A percentile compares a stretch with the other conserved stretches of the same genome.
Conservation (phyloP, 2,113 vertebrate species). For the Atlantisia rogersi region DNA sequence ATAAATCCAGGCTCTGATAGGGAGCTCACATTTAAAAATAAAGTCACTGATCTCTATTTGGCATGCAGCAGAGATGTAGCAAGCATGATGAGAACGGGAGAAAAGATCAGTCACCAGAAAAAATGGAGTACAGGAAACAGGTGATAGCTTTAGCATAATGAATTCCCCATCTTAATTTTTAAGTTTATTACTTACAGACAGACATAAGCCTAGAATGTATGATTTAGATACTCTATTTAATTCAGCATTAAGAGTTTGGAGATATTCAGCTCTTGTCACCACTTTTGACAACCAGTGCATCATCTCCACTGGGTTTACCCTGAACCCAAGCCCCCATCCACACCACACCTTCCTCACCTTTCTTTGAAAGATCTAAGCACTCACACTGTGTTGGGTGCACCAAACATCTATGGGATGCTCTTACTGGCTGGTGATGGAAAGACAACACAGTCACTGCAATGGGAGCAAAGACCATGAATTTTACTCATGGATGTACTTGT, state of each 20-base stretch:
- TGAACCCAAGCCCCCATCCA: fast-evolving
- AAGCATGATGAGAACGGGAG: constrained; percentile 2
- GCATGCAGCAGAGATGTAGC: background rate
- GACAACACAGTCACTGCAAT: background rate
- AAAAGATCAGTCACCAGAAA: constrained; percentile 41
- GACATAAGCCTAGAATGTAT: background rate
- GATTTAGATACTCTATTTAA: constrained; percentile 24
- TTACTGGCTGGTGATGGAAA: fast-evolving
- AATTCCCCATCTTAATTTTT: background rate
- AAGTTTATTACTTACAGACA: constrained; percentile 11
- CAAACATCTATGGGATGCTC: background rate
- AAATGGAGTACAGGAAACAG: constrained; percentile 19
- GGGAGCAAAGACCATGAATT: background rate
- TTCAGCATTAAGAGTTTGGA: background rate
- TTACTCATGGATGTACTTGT: background rate
- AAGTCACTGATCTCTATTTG: constrained; percentile 30
- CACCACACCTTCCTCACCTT: background rate
- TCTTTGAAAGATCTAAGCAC: background rate
- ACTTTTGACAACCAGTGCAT: background rate
- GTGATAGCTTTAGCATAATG: constrained; percentile 29
- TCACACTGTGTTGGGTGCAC: background rate
- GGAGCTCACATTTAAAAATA: constrained; percentile 33
- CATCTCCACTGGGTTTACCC: background rate
- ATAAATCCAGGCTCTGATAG: constrained; percentile 10
- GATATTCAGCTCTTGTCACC: background rate